Percentiles rank a stretch among this genome's conserved stretches.
These are phyloP conservation scores for Loxodonta africana DNA, from an alignment of 2,113 vertebrate genomes.

Conservation along the genomic window DNA sequence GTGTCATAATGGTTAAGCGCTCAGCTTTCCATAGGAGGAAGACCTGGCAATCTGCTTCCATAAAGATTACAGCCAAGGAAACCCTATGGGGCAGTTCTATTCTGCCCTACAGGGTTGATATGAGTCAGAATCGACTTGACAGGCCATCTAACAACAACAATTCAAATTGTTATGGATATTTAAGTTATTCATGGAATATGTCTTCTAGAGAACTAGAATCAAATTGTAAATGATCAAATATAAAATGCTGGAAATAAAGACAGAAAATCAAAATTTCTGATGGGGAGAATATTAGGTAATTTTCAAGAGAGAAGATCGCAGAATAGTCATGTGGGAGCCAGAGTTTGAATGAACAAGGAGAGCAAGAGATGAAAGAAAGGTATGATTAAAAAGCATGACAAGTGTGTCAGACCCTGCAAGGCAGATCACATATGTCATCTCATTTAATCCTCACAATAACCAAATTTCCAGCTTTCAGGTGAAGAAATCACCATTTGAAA, in stretches of 20 bases:
- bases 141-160: background rate
- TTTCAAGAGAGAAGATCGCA: background rate
- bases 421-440: background rate
- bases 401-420: background rate
- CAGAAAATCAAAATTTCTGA: background rate
- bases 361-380: background rate
- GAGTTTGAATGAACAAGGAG: background rate
- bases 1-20: background rate
- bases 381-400: background rate
- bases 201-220: background rate
- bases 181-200: background rate
- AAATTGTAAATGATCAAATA: slow-evolving; percentile 6
- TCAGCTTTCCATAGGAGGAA: background rate
- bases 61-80: background rate
- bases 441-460: background rate
- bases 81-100: background rate
- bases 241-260: slow-evolving; percentile 9
- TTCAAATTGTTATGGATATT: background rate
- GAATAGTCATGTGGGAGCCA: background rate
- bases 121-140: background rate
- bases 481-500: background rate
- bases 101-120: background rate
- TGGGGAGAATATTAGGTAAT: background rate
- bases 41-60: background rate
- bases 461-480: background rate